Percentiles rank a stretch among this genome's conserved stretches.
Evolutionary conservation across 2,888 invertebrate genomes (phyloP).

Genomic region (Caenorhabditis panamensis): DNA sequence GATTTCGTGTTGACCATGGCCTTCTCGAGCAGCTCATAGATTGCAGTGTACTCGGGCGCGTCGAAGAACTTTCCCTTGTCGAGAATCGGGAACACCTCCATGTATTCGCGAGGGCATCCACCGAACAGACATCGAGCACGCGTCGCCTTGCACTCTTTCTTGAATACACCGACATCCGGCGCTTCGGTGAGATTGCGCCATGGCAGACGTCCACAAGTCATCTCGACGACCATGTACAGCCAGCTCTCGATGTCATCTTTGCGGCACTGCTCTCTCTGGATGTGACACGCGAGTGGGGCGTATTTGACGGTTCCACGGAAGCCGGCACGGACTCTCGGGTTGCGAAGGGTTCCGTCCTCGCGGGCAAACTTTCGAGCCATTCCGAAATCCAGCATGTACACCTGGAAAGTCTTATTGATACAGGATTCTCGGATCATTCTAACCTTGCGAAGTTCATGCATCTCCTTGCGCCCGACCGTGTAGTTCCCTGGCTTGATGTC

Average conservation of each 20-base stretch:
- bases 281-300: slow-evolving; percentile 71
- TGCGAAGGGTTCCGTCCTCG: slow-evolving; percentile 69
- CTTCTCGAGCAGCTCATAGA: slow-evolving; percentile 68
- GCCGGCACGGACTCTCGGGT: slow-evolving; percentile 66
- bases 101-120: slow-evolving; percentile 72
- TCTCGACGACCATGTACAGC: slow-evolving; percentile 75
- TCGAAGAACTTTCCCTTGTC: slow-evolving; percentile 75
- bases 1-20: slow-evolving; percentile 67
- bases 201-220: slow-evolving; percentile 68
- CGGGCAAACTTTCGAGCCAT: slow-evolving; percentile 72
- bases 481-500: slow-evolving; percentile 74
- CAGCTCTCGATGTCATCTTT: slow-evolving; percentile 77
- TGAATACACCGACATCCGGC: slow-evolving; percentile 72
- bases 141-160: slow-evolving; percentile 70
- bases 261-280: slow-evolving; percentile 71
- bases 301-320: slow-evolving; percentile 73
- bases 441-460: slow-evolving; percentile 65
- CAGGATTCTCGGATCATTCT: background rate
- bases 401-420: slow-evolving; percentile 15
- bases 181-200: slow-evolving; percentile 71
- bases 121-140: slow-evolving; percentile 69
- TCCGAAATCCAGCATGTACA: slow-evolving; percentile 72
- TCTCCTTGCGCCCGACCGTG: slow-evolving; percentile 68
- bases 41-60: slow-evolving; percentile 71
- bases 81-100: slow-evolving; percentile 68